A percentile compares a stretch with the other conserved stretches of the same genome.
Conservation (phyloP, 2,797 vertebrate genomes). For the Sebastes ruberrimus region DNA sequence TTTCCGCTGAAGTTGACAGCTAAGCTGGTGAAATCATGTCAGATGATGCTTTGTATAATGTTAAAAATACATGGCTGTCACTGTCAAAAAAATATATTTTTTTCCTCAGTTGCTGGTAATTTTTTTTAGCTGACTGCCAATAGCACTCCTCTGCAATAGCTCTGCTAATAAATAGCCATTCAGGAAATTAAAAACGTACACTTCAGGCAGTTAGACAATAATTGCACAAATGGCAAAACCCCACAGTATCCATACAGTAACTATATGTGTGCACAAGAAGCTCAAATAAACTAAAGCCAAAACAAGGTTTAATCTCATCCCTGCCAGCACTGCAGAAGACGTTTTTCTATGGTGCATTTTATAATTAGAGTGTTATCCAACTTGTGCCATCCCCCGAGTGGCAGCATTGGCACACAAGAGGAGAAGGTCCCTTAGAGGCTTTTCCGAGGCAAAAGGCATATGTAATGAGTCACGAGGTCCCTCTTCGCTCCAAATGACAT, state of each 20-base stretch:
- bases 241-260: conserved; percentile 14
- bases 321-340: conserved; percentile 60
- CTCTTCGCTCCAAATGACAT: conserved; percentile 69
- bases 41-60: conserved; percentile 28
- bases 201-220: conserved; percentile 11
- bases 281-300: conserved; percentile 49
- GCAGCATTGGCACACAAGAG: conserved; percentile 62
- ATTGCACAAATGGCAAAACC: conserved; percentile 20
- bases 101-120: not conserved
- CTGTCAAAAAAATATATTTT: not conserved
- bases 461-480: conserved; percentile 73
- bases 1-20: conserved; percentile 23
- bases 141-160: not conserved
- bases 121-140: not conserved
- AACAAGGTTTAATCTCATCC: conserved; percentile 60
- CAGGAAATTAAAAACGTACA: not conserved
- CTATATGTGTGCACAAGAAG: conserved; percentile 16
- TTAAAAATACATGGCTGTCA: conserved; percentile 17
- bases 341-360: conserved; percentile 58
- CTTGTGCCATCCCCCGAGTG: conserved; percentile 62
- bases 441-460: conserved; percentile 67
- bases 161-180: not conserved
- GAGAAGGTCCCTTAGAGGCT: conserved; percentile 58
- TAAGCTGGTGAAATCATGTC: conserved; percentile 25
- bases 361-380: conserved; percentile 73